Percentiles rank a stretch among this genome's conserved stretches.
Evolutionary conservation across 64 coral and sea anemone species (phyloP).

Genomic region (Catalaphyllia jardinei): DNA sequence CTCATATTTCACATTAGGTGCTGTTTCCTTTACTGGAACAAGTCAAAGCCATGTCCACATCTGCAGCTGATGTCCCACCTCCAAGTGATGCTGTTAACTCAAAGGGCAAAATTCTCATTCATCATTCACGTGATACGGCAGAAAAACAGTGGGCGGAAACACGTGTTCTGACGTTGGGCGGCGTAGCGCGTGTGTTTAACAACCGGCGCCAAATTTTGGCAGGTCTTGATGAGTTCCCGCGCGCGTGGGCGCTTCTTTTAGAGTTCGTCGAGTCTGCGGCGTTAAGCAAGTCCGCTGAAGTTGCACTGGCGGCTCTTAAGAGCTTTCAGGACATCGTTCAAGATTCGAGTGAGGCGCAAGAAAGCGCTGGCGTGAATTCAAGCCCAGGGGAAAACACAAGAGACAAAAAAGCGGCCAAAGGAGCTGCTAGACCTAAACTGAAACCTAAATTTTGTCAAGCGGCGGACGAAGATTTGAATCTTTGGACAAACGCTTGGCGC

Average conservation of each 20-base stretch:
- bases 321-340: slow-evolving; percentile 98
- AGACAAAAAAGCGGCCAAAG: slow-evolving; percentile 47
- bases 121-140: slow-evolving; percentile 95
- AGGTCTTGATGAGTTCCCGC: slow-evolving; percentile 85
- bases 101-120: slow-evolving; percentile 92
- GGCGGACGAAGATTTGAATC: slow-evolving; percentile 85
- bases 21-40: slow-evolving; percentile 96
- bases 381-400: slow-evolving; percentile 23
- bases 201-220: slow-evolving; percentile 87
- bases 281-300: slow-evolving; percentile 93
- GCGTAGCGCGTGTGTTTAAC: slow-evolving; percentile 98
- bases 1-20: slow-evolving; percentile 46
- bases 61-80: slow-evolving; percentile 88
- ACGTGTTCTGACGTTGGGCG: slow-evolving; percentile 82
- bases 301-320: slow-evolving; percentile 89
- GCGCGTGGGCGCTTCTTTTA: slow-evolving; percentile 86
- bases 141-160: slow-evolving; percentile 99
- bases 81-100: slow-evolving; percentile 72
- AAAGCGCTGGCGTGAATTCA: slow-evolving; percentile 4
- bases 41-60: slow-evolving; percentile 96
- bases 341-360: slow-evolving; percentile 54
- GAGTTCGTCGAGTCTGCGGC: slow-evolving; percentile 93
- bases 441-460: slow-evolving; percentile 98
- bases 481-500: slow-evolving; percentile 92
- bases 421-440: slow-evolving; percentile 65